These are phyloP conservation scores for Caenorhabditis drosophilae DNA, from an alignment of 2,888 invertebrate genomes.

Conservation along the genomic window DNA sequence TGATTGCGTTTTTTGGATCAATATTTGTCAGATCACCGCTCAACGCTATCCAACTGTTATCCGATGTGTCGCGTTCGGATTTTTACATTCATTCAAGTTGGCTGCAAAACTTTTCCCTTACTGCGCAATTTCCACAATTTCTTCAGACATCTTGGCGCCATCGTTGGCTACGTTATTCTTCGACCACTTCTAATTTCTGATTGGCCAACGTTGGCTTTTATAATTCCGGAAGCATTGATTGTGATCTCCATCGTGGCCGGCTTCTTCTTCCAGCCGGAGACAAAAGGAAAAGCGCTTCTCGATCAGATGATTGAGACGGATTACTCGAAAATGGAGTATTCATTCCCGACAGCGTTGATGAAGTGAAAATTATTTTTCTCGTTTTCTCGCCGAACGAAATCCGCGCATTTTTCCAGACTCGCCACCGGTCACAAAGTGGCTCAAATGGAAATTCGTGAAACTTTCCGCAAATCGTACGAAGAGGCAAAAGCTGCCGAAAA, in stretches of 20 bases:
- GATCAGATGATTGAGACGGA: slow-evolving; percentile 64
- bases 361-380: slow-evolving; percentile 25
- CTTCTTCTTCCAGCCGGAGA: slow-evolving; percentile 62
- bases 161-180: slow-evolving; percentile 57
- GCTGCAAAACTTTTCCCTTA: too few relatives aligned
- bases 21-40: slow-evolving; percentile 62
- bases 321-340: slow-evolving; percentile 58
- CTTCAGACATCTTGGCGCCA: slow-evolving; percentile 60
- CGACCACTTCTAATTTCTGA: slow-evolving; percentile 50
- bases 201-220: slow-evolving; percentile 55
- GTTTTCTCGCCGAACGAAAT: too few relatives aligned
- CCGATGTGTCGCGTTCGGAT: slow-evolving; percentile 64
- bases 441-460: slow-evolving; percentile 52
- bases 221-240: slow-evolving; percentile 58
- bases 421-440: slow-evolving; percentile 61
- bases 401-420: slow-evolving; percentile 45
- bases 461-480: slow-evolving; percentile 40
- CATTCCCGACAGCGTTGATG: slow-evolving; percentile 57
- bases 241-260: slow-evolving; percentile 57
- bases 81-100: slow-evolving; percentile 57
- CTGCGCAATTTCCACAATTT: background rate
- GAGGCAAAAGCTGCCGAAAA: slow-evolving; percentile 32
- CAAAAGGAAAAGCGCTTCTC: slow-evolving; percentile 59
- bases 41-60: slow-evolving; percentile 66
- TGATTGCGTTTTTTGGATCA: slow-evolving; percentile 65